phyloP scores from a whole-genome alignment of 2,888 invertebrate genomes.

The Nematopogon swammerdamellus region DNA sequence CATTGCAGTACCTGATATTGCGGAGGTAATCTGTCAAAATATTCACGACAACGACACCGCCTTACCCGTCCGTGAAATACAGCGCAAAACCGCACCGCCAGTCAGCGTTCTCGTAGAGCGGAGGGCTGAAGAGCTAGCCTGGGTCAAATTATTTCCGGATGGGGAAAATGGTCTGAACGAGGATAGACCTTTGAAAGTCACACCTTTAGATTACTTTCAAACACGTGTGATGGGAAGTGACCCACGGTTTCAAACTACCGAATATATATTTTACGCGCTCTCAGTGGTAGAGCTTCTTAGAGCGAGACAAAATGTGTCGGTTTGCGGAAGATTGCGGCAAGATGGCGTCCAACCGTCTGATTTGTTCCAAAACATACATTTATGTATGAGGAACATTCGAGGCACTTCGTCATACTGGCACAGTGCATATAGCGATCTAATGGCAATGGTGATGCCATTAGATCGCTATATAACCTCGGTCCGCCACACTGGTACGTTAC shows the following conservation, averaged over 20 bases:
- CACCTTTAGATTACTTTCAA: constrained; percentile 8
- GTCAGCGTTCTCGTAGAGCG: neutral
- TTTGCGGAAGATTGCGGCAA: neutral
- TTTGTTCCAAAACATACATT: constrained; percentile 2
- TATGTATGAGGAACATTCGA: constrained; percentile 2
- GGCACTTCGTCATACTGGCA: constrained; percentile 5
- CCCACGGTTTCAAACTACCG: constrained; percentile 11
- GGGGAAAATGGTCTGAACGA: constrained; percentile 4
- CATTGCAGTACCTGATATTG: too few species aligned
- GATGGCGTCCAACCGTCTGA: constrained; percentile 3
- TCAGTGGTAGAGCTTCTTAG: constrained; percentile 9
- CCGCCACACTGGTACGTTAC: too few species aligned
- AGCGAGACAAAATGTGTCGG: neutral
- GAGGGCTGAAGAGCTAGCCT: constrained; percentile 2
- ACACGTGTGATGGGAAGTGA: constrained; percentile 5
- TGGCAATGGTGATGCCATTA: constrained; percentile 2
- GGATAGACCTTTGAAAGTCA: neutral
- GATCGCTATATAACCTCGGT: constrained; percentile 9
- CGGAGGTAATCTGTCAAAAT: too few species aligned
- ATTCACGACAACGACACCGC: too few species aligned
- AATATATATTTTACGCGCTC: constrained; percentile 15
- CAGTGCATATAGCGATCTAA: constrained; percentile 1
- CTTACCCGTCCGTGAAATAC: too few species aligned
- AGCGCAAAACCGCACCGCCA: too few species aligned
- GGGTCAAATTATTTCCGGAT: constrained; percentile 5